Percentiles rank a stretch among this genome's conserved stretches.
These are phyloP conservation scores for Druon quercuslanigerum DNA, from an alignment of 1,140 invertebrate genomes.

Conservation along the genomic window DNA sequence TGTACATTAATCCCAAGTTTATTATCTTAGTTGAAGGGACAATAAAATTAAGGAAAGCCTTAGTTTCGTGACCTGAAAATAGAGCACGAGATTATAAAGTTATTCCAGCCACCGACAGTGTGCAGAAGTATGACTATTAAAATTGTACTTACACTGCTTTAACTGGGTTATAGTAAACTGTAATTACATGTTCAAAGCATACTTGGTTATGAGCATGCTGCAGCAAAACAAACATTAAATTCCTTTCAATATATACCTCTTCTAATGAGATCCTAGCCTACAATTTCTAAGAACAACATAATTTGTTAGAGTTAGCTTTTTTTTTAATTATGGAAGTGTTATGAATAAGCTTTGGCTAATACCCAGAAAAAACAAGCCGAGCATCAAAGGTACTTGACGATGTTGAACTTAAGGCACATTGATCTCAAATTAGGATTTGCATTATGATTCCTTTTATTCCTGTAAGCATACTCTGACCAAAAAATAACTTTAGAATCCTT, in stretches of 20 bases:
- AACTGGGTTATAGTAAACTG: conserved; percentile 15
- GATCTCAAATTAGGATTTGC: too few relatives aligned
- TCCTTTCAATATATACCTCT: not conserved
- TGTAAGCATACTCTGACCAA: not conserved
- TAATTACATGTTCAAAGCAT: not conserved
- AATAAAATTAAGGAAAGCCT: conserved; percentile 11
- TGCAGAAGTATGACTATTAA: conserved; percentile 5
- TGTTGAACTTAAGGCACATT: too few relatives aligned
- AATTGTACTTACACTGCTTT: conserved; percentile 24
- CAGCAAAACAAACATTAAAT: conserved; percentile 15
- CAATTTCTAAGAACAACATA: too few relatives aligned
- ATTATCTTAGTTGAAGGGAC: conserved; percentile 7
- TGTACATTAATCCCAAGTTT: not conserved
- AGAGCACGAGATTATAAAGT: conserved; percentile 5
- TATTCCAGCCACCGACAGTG: conserved; percentile 21
- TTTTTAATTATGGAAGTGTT: too few relatives aligned
- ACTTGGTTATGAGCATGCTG: not conserved
- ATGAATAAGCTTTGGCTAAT: too few relatives aligned
- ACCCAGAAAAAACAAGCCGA: too few relatives aligned
- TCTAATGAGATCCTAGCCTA: not conserved
- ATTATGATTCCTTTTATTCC: too few relatives aligned
- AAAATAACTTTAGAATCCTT: conserved; percentile 8
- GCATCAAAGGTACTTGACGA: too few relatives aligned
- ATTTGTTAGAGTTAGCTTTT: too few relatives aligned
- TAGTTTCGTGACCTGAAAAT: conserved; percentile 7